phyloP scores from a whole-genome alignment of 2,113 vertebrate species.

The Eolophus roseicapilla region DNA sequence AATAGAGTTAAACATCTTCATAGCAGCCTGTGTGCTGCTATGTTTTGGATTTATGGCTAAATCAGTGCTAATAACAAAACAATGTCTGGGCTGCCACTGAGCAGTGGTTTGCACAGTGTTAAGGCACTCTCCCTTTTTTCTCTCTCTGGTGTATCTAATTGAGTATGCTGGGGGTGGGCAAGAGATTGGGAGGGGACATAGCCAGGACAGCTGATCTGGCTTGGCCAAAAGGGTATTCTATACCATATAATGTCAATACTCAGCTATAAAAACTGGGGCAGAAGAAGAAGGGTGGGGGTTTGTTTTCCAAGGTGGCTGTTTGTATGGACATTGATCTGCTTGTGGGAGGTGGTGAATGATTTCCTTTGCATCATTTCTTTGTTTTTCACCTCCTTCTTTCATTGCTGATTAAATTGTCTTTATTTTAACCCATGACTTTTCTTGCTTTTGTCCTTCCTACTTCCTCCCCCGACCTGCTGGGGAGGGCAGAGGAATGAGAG shows the following conservation, averaged over 20 bases:
- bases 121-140: neutral
- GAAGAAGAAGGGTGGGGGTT: neutral
- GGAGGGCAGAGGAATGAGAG: neutral
- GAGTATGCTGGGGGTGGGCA: neutral
- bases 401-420: neutral
- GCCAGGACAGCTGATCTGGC: neutral
- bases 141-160: neutral
- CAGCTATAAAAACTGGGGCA: neutral
- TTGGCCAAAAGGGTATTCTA: neutral
- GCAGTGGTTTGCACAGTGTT: neutral
- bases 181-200: neutral
- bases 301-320: neutral
- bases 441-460: neutral
- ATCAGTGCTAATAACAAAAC: neutral
- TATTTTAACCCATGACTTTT: neutral
- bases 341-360: neutral
- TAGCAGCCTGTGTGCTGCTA: neutral
- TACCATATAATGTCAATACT: neutral
- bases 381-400: rapidly evolving
- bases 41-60: neutral
- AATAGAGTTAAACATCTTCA: neutral
- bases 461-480: neutral
- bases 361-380: neutral
- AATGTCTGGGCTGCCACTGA: neutral
- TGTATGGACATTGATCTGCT: neutral